Conservation (phyloP, 2,113 vertebrate species). For the Saimiri boliviensis region DNA sequence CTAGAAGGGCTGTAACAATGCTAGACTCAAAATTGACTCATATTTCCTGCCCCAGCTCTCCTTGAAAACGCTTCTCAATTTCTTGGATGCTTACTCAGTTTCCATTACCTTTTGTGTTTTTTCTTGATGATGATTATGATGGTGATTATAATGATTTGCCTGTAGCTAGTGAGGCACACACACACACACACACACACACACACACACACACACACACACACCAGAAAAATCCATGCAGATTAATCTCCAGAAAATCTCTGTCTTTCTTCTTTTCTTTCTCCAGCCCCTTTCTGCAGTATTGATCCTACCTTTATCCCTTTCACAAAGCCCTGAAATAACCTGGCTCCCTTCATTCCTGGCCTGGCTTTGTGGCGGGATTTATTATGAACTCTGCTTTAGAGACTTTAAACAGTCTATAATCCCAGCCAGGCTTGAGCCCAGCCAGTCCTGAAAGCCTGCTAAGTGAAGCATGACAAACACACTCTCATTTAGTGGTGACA, state of each 20-base stretch:
- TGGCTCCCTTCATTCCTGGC: background rate
- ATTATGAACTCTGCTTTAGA: slow-evolving; percentile 51
- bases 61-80: background rate
- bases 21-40: background rate
- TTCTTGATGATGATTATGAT: background rate
- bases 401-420: slow-evolving; percentile 60
- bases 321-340: slow-evolving; percentile 51
- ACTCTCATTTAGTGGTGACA: slow-evolving; percentile 70
- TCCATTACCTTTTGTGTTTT: background rate
- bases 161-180: slow-evolving; percentile 3
- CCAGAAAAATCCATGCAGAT: slow-evolving; percentile 54
- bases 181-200: too few species aligned
- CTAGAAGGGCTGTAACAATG: background rate
- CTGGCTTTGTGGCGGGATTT: slow-evolving; percentile 38
- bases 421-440: slow-evolving; percentile 48
- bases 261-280: slow-evolving; percentile 41
- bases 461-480: slow-evolving; percentile 78
- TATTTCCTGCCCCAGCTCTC: background rate
- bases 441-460: slow-evolving; percentile 70
- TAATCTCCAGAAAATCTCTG: slow-evolving; percentile 41
- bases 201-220: too few species aligned
- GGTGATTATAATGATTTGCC: background rate
- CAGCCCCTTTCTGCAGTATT: background rate
- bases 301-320: slow-evolving; percentile 55
- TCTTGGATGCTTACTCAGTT: background rate